Conservation (phyloP, 1,140 invertebrate species). For the Panulirus ornatus region DNA sequence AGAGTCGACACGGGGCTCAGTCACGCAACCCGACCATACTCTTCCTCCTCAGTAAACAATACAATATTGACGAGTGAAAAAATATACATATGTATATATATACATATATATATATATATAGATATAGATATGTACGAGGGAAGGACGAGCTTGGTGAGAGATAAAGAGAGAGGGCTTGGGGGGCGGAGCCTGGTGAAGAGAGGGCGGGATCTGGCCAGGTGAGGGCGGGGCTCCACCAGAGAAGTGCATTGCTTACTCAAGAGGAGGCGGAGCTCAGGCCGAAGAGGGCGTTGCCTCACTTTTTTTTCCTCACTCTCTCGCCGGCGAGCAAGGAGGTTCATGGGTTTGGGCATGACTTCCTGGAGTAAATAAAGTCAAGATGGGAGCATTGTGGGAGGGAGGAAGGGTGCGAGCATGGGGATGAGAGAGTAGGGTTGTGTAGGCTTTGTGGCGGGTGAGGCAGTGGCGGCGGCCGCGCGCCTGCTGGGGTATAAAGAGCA, state of each 20-base stretch:
- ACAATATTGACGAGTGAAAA: conserved; percentile 19
- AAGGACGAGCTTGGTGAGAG: conserved; percentile 2
- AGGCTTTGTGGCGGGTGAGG: background rate
- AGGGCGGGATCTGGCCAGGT: conserved; percentile 45
- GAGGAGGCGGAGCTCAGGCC: conserved; percentile 28
- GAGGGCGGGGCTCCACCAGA: conserved; percentile 41
- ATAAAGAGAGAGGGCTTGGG: conserved; percentile 14
- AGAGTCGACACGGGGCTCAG: background rate
- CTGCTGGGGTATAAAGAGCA: conserved; percentile 17
- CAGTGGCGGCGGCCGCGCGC: background rate
- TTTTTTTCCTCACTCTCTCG: conserved; percentile 14
- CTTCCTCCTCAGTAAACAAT: background rate
- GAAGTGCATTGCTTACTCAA: conserved; percentile 61
- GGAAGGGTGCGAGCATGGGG: background rate
- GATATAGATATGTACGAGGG: conserved; percentile 10
- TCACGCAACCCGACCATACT: background rate
- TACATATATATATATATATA: too few species aligned
- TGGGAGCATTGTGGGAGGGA: conserved; percentile 12
- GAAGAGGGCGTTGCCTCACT: conserved; percentile 43
- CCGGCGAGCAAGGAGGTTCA: conserved; percentile 13
- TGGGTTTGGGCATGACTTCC: conserved; percentile 60
- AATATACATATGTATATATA: background rate
- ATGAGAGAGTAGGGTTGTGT: background rate
- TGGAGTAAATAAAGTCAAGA: conserved; percentile 56
- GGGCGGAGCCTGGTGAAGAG: conserved; percentile 22